Conservation (phyloP, 2,888 invertebrate species). For the Pseudanteris insignis region DNA sequence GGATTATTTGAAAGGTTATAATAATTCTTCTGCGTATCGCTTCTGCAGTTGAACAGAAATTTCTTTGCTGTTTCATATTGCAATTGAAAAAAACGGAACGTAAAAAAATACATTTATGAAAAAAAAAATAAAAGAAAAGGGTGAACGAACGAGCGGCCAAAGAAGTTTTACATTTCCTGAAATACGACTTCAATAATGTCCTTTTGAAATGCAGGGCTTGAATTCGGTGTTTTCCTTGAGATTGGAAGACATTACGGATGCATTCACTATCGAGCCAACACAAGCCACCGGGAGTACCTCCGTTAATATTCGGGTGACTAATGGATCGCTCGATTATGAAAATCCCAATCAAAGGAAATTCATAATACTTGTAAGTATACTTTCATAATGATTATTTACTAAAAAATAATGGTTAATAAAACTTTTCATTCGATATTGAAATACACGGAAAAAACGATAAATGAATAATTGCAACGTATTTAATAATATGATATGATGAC, state of each 20-base stretch:
- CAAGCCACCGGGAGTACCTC: slow-evolving; percentile 82
- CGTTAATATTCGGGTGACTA: slow-evolving; percentile 82
- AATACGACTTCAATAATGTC: slow-evolving; percentile 33
- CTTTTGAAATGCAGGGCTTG: slow-evolving; percentile 72
- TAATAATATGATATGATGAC: too few relatives aligned
- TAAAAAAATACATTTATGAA: too few relatives aligned
- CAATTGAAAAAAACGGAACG: too few relatives aligned
- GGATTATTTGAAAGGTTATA: too few relatives aligned
- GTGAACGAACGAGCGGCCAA: slow-evolving; percentile 9
- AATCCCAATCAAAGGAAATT: slow-evolving; percentile 92
- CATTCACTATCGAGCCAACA: slow-evolving; percentile 85
- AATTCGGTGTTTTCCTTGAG: slow-evolving; percentile 85
- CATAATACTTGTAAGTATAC: slow-evolving; percentile 75
- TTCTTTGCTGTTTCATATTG: too few relatives aligned
- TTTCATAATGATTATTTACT: slow-evolving; percentile 72
- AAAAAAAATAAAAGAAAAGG: too few relatives aligned
- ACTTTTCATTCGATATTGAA: neutral
- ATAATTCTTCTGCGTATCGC: too few relatives aligned
- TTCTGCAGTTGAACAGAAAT: too few relatives aligned
- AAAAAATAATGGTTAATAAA: neutral
- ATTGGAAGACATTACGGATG: slow-evolving; percentile 81
- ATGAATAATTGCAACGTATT: too few relatives aligned
- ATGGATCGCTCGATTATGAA: slow-evolving; percentile 85
- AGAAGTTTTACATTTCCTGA: slow-evolving; percentile 24
- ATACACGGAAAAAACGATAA: neutral